phyloP scores from a whole-genome alignment of 2,888 invertebrate species.

The Cephus pygmeus region DNA sequence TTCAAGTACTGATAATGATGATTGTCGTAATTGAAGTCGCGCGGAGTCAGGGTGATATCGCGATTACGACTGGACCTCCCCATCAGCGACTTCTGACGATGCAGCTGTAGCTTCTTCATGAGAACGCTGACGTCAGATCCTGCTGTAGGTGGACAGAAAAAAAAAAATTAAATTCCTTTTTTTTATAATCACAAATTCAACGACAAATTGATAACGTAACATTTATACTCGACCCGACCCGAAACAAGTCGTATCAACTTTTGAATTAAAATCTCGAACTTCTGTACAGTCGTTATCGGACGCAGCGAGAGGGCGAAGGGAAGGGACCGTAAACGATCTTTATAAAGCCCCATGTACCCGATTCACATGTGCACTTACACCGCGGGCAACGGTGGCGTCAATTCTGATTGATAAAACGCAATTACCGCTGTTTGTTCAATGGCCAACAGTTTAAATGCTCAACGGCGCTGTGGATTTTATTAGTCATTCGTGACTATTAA shows the following conservation, averaged over 20 bases:
- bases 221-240: background rate
- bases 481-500: background rate
- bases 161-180: background rate
- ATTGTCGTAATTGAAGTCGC: conserved; percentile 82
- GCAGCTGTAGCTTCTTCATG: conserved; percentile 50
- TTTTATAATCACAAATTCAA: background rate
- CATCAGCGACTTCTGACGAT: conserved; percentile 51
- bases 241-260: background rate
- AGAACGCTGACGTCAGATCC: conserved; percentile 49
- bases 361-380: background rate
- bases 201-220: background rate
- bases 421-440: conserved; percentile 36
- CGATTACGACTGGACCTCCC: conserved; percentile 54
- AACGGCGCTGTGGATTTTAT: background rate
- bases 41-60: conserved; percentile 74
- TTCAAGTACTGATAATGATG: conserved; percentile 84
- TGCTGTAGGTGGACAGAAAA: conserved; percentile 9
- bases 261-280: background rate
- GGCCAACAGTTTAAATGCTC: conserved; percentile 30
- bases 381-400: conserved; percentile 19
- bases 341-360: background rate
- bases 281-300: background rate
- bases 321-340: background rate
- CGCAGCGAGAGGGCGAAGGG: background rate
- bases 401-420: conserved; percentile 39